Base-by-base conservation (phyloP, 2,113 vertebrate species). In the Balaeniceps rex region DNA sequence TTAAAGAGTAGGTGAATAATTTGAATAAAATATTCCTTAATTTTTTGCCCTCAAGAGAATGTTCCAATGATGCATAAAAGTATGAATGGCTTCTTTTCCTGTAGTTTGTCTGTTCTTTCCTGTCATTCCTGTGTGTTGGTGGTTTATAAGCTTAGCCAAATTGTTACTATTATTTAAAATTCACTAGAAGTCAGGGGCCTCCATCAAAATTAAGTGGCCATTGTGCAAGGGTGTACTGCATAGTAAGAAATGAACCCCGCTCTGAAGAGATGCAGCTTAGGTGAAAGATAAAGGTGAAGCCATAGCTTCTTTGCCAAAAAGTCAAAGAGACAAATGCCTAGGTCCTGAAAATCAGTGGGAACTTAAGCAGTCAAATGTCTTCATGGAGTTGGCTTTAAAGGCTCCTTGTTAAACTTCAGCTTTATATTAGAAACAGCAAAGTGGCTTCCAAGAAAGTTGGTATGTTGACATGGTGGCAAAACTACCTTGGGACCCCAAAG, bases 261-360 rank as follows among this genome's bases (percentile, higher is more conserved):
- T 78, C 46, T 70, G 46, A 40, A 90, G 51, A 82, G 36, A 16
- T 40, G 31, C 24, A 68, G 25, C 31, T 84, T 87, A 36, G 44
- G 61, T 58, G 57, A 75, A 88, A 71, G 24, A 33, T 31, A 44
- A 70, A 61, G 40, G 66, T 18, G 17, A 86, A 80, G 28, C 12
- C 0, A 0, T 13, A 49, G 17, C 13, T 11, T 64, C 44, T 55
- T 38, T 40, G 47, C 19, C 68, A 68, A 57, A 9, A 40, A 38
- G 28, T 34, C 0, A 0, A 49, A 69, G 46, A 38, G 33, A 83
- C 11, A 64, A 79, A 66, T 19, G 9, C 46, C 29, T n/a, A 75
- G 44, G 14, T 44, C 34, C 28, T 72, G 47, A 36, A 87, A 34
- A 49, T 40, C n/a, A 44, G 22, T 12, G n/a, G 11, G 23, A 61